These are phyloP conservation scores for Rhinichthys osculus DNA, from an alignment of 2,797 vertebrate genomes.

Conservation along the genomic window DNA sequence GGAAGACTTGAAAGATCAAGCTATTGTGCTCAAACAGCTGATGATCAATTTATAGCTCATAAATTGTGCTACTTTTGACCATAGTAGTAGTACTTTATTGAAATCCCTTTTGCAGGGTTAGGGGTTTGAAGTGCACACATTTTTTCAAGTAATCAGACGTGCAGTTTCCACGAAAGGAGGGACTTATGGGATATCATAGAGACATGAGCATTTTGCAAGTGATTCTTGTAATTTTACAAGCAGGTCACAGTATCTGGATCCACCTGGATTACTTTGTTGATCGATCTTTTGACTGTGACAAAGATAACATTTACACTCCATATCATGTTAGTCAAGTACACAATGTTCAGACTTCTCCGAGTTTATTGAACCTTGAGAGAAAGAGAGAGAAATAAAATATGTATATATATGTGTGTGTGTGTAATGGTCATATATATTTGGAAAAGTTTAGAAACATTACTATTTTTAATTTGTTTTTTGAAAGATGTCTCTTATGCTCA, in stretches of 20 bases:
- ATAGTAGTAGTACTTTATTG: too few species aligned
- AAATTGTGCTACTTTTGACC: background rate
- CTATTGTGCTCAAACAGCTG: background rate
- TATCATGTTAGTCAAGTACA: background rate
- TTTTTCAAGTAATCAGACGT: background rate
- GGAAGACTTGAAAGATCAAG: background rate
- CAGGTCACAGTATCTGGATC: background rate
- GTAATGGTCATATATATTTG: too few species aligned
- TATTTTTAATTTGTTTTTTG: too few species aligned
- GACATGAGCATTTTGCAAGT: background rate
- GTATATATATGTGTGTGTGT: too few species aligned
- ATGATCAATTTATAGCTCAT: background rate
- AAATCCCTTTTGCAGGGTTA: background rate
- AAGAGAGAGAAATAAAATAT: too few species aligned
- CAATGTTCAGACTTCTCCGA: background rate
- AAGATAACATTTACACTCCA: slow-evolving; percentile 2
- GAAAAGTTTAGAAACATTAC: too few species aligned
- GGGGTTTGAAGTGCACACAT: background rate
- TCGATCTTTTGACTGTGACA: background rate
- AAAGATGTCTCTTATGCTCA: too few species aligned
- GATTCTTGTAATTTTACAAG: background rate
- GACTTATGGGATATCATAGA: background rate
- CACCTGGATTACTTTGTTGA: slow-evolving; percentile 6
- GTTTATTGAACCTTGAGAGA: too few species aligned
- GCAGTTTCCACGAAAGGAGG: background rate